Evolutionary conservation across 2,888 invertebrate species (phyloP).

Genomic region (Orthosia gothica): DNA sequence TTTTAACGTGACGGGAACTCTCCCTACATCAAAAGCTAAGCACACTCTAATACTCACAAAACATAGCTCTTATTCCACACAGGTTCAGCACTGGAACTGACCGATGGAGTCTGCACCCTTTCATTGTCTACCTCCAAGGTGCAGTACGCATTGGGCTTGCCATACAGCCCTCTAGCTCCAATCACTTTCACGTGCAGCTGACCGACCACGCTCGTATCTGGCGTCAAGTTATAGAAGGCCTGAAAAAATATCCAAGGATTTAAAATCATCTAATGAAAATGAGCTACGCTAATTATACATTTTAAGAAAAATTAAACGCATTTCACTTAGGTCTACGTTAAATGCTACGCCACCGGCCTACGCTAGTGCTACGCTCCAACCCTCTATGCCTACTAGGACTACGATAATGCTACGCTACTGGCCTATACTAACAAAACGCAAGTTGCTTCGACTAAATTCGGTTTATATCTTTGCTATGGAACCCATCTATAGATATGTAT

Average conservation of each 20-base stretch:
- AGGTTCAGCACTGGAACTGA: constrained; percentile 74
- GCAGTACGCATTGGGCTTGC: constrained; percentile 82
- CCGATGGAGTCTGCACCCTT: constrained; percentile 81
- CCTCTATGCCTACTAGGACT: neutral
- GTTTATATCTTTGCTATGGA: neutral
- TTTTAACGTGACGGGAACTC: no score
- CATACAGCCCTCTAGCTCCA: constrained; percentile 80
- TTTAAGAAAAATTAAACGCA: no score
- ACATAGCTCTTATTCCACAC: constrained; percentile 84
- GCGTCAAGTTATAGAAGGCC: constrained; percentile 74
- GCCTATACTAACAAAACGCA: neutral
- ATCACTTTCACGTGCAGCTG: constrained; percentile 82
- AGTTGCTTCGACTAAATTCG: neutral
- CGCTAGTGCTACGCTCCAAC: no score
- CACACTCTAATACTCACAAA: constrained; percentile 78
- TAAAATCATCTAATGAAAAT: neutral
- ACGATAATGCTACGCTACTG: no score
- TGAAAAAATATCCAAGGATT: constrained; percentile 44
- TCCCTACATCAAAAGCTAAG: no score
- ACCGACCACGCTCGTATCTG: constrained; percentile 80
- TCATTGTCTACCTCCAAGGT: constrained; percentile 85
- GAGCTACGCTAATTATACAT: no score
- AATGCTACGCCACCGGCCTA: no score
- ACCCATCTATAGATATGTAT: no score
- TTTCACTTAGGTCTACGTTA: no score